Percentiles rank a stretch among this genome's conserved stretches.
Evolutionary conservation across 2,888 invertebrate species (phyloP).

Genomic region (Pocota personata): DNA sequence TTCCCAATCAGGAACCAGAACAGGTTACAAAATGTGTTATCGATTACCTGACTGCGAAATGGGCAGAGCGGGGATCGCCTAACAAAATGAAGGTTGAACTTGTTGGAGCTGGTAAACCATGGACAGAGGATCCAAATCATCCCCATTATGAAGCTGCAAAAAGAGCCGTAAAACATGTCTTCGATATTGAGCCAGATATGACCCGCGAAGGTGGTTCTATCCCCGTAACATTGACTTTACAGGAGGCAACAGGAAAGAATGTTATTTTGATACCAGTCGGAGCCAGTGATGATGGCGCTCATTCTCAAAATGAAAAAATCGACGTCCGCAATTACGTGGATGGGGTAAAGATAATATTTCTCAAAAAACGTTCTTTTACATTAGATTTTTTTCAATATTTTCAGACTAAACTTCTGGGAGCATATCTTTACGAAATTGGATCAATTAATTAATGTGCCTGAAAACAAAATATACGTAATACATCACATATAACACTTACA

Average conservation of each 20-base stretch:
- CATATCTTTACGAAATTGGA: slow-evolving; percentile 91
- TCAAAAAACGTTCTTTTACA: slow-evolving; percentile 11
- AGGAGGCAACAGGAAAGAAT: slow-evolving; percentile 95
- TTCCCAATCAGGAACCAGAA: slow-evolving; percentile 95
- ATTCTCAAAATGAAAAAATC: slow-evolving; percentile 99
- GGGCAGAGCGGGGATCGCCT: slow-evolving; percentile 91
- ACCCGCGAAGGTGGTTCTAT: slow-evolving; percentile 99
- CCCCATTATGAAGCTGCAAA: slow-evolving; percentile 96
- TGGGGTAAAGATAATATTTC: slow-evolving; percentile 87
- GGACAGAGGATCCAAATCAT: slow-evolving; percentile 96
- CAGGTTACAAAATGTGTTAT: slow-evolving; percentile 92
- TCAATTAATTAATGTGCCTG: slow-evolving; percentile 73
- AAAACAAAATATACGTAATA: background rate
- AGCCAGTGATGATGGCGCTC: slow-evolving; percentile 96
- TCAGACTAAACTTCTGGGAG: slow-evolving; percentile 95
- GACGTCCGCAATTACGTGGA: slow-evolving; percentile 96
- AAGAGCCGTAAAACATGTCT: slow-evolving; percentile 92
- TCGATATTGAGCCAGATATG: slow-evolving; percentile 94
- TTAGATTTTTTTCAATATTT: slow-evolving; percentile 81
- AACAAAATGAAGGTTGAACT: slow-evolving; percentile 88
- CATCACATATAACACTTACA: slow-evolving; percentile 2
- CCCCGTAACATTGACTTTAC: slow-evolving; percentile 96
- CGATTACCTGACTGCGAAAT: slow-evolving; percentile 90
- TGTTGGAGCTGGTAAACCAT: slow-evolving; percentile 88
- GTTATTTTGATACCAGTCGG: slow-evolving; percentile 98